phyloP scores from a whole-genome alignment of 2,113 vertebrate genomes.

The Elephas maximus region DNA sequence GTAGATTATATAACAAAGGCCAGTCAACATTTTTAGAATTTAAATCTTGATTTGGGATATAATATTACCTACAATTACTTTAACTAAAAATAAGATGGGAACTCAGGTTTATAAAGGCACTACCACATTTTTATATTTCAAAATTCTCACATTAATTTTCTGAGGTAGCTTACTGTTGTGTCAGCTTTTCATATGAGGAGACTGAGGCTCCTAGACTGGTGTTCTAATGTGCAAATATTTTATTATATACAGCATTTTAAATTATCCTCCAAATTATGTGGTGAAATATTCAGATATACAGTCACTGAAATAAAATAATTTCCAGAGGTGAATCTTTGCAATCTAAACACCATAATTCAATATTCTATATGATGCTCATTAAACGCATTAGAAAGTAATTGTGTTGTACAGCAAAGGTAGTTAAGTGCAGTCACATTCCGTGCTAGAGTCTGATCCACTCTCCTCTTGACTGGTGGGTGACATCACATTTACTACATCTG shows the following conservation, averaged over 20 bases:
- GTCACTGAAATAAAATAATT: background rate
- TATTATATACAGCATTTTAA: background rate
- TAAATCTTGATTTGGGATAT: background rate
- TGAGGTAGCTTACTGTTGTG: background rate
- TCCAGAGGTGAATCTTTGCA: background rate
- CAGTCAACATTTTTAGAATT: background rate
- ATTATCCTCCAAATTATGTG: background rate
- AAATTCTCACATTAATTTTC: background rate
- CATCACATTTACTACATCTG: conserved; percentile 53
- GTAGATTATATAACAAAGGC: background rate
- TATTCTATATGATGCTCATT: background rate
- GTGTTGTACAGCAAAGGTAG: background rate
- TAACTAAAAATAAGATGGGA: background rate
- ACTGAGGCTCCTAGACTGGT: background rate
- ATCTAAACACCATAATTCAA: background rate
- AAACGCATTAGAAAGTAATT: background rate
- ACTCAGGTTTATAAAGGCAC: background rate
- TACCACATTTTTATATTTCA: background rate
- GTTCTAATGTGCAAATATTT: background rate
- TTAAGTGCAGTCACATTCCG: background rate
- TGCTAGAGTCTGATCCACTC: background rate
- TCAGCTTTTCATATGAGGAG: background rate
- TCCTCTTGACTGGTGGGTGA: conserved; percentile 9
- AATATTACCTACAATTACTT: background rate
- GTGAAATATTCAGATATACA: background rate